Conservation (phyloP, 1,140 invertebrate species). For the Onthophagus taurus region DNA sequence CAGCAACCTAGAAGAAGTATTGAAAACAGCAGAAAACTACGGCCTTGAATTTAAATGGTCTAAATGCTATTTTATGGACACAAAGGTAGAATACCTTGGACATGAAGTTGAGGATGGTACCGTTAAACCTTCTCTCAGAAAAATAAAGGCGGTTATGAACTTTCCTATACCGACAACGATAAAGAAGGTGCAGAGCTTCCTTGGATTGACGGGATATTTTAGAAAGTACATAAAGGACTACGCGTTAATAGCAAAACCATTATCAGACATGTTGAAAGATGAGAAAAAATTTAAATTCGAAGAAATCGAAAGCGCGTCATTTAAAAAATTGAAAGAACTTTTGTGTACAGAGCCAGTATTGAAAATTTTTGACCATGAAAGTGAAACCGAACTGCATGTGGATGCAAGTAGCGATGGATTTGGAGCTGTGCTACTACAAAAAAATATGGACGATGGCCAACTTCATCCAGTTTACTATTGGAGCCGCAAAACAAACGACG, state of each 20-base stretch:
- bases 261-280: constrained; percentile 3
- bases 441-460: background rate
- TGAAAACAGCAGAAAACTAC: constrained; percentile 6
- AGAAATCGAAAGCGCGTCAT: background rate
- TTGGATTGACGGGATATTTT: constrained; percentile 4
- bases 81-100: constrained; percentile 2
- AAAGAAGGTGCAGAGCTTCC: constrained; percentile 9
- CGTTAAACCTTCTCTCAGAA: constrained; percentile 6
- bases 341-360: constrained; percentile 18
- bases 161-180: constrained; percentile 8
- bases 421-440: constrained; percentile 25
- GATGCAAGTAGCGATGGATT: constrained; percentile 27
- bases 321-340: constrained; percentile 12
- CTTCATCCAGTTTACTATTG: constrained; percentile 30
- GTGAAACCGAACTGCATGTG: constrained; percentile 28
- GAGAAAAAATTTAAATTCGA: constrained; percentile 3
- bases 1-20: constrained; percentile 15
- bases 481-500: constrained; percentile 33
- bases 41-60: constrained; percentile 2
- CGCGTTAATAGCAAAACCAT: constrained; percentile 6
- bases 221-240: constrained; percentile 8
- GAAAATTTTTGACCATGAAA: constrained; percentile 19
- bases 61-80: constrained; percentile 13
- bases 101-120: constrained; percentile 2
- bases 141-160: constrained; percentile 6